Evolutionary conservation across 2,797 vertebrate species (phyloP), one percentile per base, ranked within the genome.

Genomic region (Sebastes hubbsi): DNA sequence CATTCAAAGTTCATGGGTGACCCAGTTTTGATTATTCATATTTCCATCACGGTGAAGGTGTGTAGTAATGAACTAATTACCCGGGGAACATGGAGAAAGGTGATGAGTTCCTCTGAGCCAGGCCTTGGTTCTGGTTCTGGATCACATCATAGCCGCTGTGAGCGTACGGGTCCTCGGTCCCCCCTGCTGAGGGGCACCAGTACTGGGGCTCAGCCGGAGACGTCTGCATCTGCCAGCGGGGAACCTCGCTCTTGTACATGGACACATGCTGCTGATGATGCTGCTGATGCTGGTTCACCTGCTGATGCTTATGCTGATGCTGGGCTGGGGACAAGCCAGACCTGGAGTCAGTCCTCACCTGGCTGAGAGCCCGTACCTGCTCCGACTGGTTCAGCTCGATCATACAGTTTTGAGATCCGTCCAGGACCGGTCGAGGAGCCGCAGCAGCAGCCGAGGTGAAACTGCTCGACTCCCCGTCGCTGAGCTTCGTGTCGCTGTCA

Each of bases 151-250:
- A 95, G 25, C 82, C 72, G 38, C 73, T 46, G 22, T 87, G 83
- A 2, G 81, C 46, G 59, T 89, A 91, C 3, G 71, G 88, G 27
- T 95, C 94, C 27, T 95, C 89, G 11, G 72, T 20, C 36, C 71
- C 9, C 8, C 77, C 89, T 4, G 81, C 3, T n/a, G 93, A 42
- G 66, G 92, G 95, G 62, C 88, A 89, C 96, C 95, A 95, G 82
- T 87, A 92, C 49, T 92, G 91, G 4, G 90, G 22, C 24, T 95
- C 91, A 2, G 86, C 36, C 1, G 80, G 59, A 2, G 89, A 74
- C 18, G 78, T 66, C 59, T 93, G 93, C 65, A 87, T 56, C 25
- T 86, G 82, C 94, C 95, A 95, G 11, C 92, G 92, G 18, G 88
- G 60, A 7, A 69, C 27, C 12, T 95, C 95, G 56, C 24, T 86